Evolutionary conservation across 2,888 invertebrate genomes (phyloP).

Genomic region (Netelia inedita): DNA sequence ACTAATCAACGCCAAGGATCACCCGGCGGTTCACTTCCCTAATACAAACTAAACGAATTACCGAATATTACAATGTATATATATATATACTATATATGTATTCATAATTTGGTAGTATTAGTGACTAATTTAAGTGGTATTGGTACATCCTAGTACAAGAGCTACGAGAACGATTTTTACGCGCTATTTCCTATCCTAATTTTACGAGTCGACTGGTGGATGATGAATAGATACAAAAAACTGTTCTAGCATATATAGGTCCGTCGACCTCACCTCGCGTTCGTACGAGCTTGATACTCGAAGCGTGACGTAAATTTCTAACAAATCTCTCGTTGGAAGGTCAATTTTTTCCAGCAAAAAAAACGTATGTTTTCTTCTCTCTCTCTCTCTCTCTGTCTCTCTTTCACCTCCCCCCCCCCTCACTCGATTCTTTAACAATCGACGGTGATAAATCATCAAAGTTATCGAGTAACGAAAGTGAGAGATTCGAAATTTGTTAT

Average conservation of each 20-base stretch:
- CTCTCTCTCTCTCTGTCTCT: neutral
- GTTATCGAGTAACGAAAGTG: neutral
- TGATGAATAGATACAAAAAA: neutral
- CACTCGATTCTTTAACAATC: neutral
- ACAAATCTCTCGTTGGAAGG: neutral
- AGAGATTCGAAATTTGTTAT: neutral
- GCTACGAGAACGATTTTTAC: slow-evolving; percentile 31
- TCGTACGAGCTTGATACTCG: slow-evolving; percentile 12
- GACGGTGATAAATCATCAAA: neutral
- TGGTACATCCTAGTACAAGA: neutral
- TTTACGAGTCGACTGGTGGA: slow-evolving; percentile 11
- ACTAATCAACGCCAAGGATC: slow-evolving; percentile 40
- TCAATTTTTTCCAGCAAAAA: neutral
- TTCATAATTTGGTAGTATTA: neutral
- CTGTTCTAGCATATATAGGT: neutral
- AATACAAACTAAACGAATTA: slow-evolving; percentile 49
- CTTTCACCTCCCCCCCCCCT: neutral
- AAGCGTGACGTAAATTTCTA: neutral
- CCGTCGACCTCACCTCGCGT: slow-evolving; percentile 23
- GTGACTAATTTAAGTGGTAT: neutral
- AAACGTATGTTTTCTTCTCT: no score
- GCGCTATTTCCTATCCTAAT: slow-evolving; percentile 29
- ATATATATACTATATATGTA: neutral
- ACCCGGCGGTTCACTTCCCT: slow-evolving; percentile 9
- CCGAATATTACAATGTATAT: slow-evolving; percentile 27